These are phyloP conservation scores for Porphyrio hochstetteri DNA, from an alignment of 2,113 vertebrate species.

Conservation along the genomic window DNA sequence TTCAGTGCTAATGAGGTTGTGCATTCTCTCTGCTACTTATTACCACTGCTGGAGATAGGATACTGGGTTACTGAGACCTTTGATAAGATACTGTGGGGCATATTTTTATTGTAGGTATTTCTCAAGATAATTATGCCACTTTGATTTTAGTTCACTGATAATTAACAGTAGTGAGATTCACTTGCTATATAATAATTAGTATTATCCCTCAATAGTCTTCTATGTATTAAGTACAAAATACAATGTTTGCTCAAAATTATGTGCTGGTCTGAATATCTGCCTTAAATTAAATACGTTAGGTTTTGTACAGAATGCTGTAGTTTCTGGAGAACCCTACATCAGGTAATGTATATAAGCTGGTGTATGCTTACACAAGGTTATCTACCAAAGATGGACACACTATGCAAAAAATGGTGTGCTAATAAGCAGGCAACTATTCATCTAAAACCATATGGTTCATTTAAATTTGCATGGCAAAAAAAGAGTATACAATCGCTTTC, in stretches of 20 bases:
- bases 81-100: background rate
- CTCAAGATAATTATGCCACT: background rate
- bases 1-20: background rate
- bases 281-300: background rate
- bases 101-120: background rate
- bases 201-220: background rate
- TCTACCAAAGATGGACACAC: background rate
- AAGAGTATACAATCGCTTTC: background rate
- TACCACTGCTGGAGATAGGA: background rate
- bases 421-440: background rate
- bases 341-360: background rate
- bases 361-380: background rate
- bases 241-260: background rate
- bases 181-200: background rate
- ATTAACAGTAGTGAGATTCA: background rate
- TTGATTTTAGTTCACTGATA: constrained; percentile 20
- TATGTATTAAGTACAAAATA: background rate
- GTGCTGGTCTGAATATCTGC: background rate
- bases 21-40: background rate
- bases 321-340: background rate
- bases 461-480: background rate
- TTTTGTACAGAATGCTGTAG: background rate
- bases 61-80: background rate
- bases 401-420: background rate
- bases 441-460: background rate